Conservation (phyloP, 2,113 vertebrate genomes). For the Oenanthe oenanthe region DNA sequence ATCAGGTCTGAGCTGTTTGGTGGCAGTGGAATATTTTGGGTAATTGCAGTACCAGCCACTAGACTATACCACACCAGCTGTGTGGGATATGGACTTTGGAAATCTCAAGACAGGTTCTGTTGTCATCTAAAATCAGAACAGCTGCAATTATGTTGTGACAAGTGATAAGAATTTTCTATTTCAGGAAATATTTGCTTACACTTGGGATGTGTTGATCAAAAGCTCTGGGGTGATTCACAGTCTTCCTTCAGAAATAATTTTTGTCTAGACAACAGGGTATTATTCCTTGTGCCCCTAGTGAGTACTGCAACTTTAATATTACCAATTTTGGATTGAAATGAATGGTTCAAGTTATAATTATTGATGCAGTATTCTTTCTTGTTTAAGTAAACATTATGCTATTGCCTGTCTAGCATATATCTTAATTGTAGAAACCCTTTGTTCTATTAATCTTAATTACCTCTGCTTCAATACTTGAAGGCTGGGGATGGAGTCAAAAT, state of each 20-base stretch:
- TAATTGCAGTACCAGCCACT: not conserved
- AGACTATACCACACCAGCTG: not conserved
- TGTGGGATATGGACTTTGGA: not conserved
- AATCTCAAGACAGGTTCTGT: not conserved
- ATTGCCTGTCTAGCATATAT: conserved; percentile 42
- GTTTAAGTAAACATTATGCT: conserved; percentile 67
- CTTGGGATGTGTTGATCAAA: conserved; percentile 19
- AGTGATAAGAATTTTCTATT: conserved; percentile 5
- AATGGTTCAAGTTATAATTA: conserved; percentile 63
- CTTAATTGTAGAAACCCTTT: conserved; percentile 48
- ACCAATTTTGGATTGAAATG: conserved; percentile 20
- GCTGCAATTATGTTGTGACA: not conserved
- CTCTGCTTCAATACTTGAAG: conserved; percentile 17
- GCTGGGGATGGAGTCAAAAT: not conserved
- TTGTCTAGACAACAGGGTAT: not conserved
- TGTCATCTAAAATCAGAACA: conserved; percentile 16
- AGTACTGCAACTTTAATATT: not conserved
- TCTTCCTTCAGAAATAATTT: not conserved
- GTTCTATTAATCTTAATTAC: conserved; percentile 64
- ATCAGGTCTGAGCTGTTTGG: not conserved
- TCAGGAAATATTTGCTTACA: not conserved
- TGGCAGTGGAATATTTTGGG: not conserved
- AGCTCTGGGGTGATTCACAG: not conserved
- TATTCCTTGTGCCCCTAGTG: not conserved
- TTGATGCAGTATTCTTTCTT: conserved; percentile 31